Percentiles rank a stretch among this genome's conserved stretches.
Evolutionary conservation across 2,888 invertebrate genomes (phyloP).

Genomic region (Cephus spinipes): DNA sequence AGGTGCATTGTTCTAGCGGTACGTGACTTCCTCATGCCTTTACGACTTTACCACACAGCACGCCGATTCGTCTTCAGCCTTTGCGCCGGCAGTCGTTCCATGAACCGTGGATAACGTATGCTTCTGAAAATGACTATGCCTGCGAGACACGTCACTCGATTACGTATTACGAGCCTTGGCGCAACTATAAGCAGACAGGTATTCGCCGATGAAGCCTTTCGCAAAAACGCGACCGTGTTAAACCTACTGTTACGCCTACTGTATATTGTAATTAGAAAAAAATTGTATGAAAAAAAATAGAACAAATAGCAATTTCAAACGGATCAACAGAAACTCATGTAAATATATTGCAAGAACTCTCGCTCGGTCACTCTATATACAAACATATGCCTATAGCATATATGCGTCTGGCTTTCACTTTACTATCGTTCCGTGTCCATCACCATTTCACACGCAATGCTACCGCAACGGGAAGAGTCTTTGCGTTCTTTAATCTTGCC

Average conservation of each 20-base stretch:
- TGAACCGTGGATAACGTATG: neutral
- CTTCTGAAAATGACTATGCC: neutral
- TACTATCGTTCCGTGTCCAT: conserved; percentile 25
- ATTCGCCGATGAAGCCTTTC: too few species aligned
- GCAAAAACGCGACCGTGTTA: too few species aligned
- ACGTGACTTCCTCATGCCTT: conserved; percentile 31
- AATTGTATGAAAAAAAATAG: too few species aligned
- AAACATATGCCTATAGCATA: neutral
- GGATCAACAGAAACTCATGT: too few species aligned
- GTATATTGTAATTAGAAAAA: too few species aligned
- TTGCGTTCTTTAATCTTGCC: neutral
- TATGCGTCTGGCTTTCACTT: conserved; percentile 26
- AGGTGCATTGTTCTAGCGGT: conserved; percentile 31
- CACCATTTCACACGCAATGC: conserved; percentile 14
- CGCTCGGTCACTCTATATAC: too few species aligned
- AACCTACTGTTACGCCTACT: too few species aligned
- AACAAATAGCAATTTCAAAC: too few species aligned
- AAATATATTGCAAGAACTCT: too few species aligned
- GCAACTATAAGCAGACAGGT: too few species aligned
- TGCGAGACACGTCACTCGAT: neutral
- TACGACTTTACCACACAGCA: conserved; percentile 9
- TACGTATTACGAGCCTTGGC: too few species aligned
- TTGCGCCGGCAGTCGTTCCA: neutral
- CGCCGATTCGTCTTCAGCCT: conserved; percentile 19
- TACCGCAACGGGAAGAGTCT: neutral